A percentile compares a stretch with the other conserved stretches of the same genome.
These are phyloP conservation scores for Carassius gibelio DNA, from an alignment of 2,113 vertebrate species.

Conservation along the genomic window DNA sequence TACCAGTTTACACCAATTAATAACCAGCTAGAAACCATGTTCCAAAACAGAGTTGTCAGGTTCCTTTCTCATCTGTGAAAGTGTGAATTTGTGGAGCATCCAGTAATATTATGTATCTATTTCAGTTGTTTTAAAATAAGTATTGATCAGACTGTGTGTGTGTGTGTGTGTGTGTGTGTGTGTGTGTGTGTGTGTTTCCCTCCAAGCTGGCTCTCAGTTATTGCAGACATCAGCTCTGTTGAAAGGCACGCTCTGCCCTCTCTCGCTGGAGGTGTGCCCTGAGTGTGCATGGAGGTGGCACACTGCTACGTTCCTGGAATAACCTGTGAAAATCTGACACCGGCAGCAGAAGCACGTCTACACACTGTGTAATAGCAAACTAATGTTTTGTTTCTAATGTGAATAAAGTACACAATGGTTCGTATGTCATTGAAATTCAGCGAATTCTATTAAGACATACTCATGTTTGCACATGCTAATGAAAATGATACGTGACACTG, in stretches of 20 bases:
- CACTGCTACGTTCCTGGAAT: constrained; percentile 30
- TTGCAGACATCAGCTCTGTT: constrained; percentile 42
- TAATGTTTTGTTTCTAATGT: constrained; percentile 34
- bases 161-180: neutral
- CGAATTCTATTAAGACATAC: neutral
- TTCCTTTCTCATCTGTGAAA: neutral
- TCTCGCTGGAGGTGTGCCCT: constrained; percentile 39
- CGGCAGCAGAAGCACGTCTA: constrained; percentile 25
- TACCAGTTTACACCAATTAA: neutral
- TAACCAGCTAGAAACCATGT: neutral
- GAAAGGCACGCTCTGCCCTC: constrained; percentile 30
- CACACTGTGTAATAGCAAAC: constrained; percentile 13
- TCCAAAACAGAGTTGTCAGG: neutral
- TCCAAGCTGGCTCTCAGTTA: constrained; percentile 28
- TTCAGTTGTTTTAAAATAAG: neutral
- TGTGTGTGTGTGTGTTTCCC: neutral
- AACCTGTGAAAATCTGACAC: constrained; percentile 33
- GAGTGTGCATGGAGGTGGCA: constrained; percentile 10
- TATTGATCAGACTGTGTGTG: constrained; percentile 1
- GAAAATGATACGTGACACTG: neutral
- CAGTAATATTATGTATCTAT: constrained; percentile 9
- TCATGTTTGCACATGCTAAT: neutral
- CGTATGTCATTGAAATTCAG: constrained; percentile 11
- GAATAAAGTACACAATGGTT: neutral
- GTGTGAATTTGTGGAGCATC: neutral